phyloP scores from a whole-genome alignment of 2,888 invertebrate species.

The Norana najaformis region DNA sequence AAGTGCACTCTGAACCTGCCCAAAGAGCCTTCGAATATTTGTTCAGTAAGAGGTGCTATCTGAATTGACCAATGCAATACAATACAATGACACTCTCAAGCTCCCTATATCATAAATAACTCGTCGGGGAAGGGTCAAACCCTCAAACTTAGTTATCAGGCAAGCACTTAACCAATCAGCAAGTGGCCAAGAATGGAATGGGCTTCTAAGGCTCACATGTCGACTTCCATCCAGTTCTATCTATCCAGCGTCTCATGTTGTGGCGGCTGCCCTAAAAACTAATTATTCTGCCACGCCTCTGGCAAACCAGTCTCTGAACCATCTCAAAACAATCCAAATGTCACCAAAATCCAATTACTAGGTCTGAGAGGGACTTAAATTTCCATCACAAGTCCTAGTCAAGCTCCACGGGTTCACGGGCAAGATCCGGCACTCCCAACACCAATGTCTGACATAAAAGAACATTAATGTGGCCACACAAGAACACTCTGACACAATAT shows the following conservation, averaged over 20 bases:
- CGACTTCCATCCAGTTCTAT: neutral
- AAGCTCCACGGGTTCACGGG: neutral
- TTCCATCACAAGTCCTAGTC: constrained; percentile 6
- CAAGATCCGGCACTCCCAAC: neutral
- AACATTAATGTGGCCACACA: neutral
- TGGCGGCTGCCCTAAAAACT: neutral
- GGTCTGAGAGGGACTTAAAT: neutral
- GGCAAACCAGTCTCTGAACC: neutral
- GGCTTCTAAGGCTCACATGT: neutral
- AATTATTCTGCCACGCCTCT: neutral
- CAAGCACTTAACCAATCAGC: constrained; percentile 4
- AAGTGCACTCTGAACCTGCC: no score
- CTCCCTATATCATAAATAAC: no score
- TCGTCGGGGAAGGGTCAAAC: neutral
- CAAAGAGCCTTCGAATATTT: no score
- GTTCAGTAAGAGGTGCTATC: no score
- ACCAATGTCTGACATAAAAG: neutral
- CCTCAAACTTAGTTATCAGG: neutral
- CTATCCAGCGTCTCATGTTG: neutral
- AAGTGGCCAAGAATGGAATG: neutral
- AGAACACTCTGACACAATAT: neutral
- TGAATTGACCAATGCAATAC: no score
- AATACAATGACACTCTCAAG: no score
- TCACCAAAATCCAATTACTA: neutral
- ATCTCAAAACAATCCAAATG: constrained; percentile 13